Conservation (phyloP, 2,113 vertebrate genomes). For the Emydocephalus ijimae region DNA sequence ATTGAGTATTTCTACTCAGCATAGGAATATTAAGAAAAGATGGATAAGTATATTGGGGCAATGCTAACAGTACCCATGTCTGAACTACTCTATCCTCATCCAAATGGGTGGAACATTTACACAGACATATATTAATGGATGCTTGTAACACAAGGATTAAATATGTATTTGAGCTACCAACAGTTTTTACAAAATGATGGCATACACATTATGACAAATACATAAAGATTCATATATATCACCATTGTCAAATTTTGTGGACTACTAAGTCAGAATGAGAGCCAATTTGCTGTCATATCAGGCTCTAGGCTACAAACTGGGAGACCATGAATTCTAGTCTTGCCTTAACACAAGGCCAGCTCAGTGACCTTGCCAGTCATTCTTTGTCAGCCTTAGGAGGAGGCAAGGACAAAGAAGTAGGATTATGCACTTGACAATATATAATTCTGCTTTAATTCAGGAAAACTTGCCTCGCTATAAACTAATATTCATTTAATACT, state of each 20-base stretch:
- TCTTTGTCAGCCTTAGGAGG: background rate
- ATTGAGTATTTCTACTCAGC: background rate
- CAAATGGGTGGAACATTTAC: background rate
- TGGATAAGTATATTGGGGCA: background rate
- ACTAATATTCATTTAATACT: background rate
- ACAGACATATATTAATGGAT: background rate
- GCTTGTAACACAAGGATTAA: background rate
- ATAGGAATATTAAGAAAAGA: background rate
- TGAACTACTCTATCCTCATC: background rate
- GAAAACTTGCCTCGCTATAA: background rate
- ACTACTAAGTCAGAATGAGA: background rate
- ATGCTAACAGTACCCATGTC: background rate
- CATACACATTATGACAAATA: background rate
- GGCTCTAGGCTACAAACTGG: background rate
- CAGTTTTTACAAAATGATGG: background rate
- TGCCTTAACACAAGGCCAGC: background rate
- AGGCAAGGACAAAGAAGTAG: background rate
- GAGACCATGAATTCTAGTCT: background rate
- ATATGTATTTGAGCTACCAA: background rate
- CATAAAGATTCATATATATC: background rate
- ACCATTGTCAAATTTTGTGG: background rate
- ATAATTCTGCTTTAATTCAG: background rate
- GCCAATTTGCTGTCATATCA: background rate
- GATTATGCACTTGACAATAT: background rate
- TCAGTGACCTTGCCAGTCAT: background rate